phyloP scores from a whole-genome alignment of 2,797 vertebrate genomes.

The Bovichtus diacanthus region DNA sequence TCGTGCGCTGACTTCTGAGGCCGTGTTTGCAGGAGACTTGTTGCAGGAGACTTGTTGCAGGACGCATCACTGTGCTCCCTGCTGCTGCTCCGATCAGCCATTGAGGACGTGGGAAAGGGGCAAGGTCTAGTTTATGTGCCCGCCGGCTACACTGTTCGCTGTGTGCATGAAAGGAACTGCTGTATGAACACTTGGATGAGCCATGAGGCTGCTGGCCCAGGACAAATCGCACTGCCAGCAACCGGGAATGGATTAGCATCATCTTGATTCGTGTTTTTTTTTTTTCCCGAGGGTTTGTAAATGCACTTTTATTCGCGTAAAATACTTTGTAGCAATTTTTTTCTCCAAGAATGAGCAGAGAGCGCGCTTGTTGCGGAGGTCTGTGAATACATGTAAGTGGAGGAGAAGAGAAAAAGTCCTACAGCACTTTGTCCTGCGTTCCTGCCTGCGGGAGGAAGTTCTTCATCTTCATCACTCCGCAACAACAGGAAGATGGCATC shows the following conservation, averaged over 20 bases:
- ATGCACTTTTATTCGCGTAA: not conserved
- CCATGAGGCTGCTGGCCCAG: constrained; percentile 39
- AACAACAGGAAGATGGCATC: constrained; percentile 55
- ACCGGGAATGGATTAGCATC: constrained; percentile 24
- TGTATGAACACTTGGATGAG: constrained; percentile 13
- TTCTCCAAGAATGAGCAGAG: constrained; percentile 18
- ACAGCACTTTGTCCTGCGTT: not conserved
- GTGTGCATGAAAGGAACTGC: constrained; percentile 8
- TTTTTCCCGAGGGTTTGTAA: not conserved
- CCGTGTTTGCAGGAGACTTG: not conserved
- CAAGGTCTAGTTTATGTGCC: constrained; percentile 21
- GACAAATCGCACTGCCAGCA: not conserved
- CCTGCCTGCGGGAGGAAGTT: not conserved
- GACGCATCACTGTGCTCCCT: not conserved
- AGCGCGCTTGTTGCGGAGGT: constrained; percentile 3
- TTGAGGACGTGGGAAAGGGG: constrained; percentile 41
- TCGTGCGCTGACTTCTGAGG: accelerated
- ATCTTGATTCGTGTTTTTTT: not conserved
- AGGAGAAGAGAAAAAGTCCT: not conserved
- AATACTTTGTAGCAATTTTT: not conserved
- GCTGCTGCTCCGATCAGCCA: constrained; percentile 32
- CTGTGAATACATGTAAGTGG: constrained; percentile 8
- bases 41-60: constrained; percentile 18
- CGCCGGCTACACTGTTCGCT: not conserved
- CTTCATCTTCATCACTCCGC: constrained; percentile 4